Conservation (phyloP, 2,797 vertebrate genomes). For the Coccyzus lansbergi region DNA sequence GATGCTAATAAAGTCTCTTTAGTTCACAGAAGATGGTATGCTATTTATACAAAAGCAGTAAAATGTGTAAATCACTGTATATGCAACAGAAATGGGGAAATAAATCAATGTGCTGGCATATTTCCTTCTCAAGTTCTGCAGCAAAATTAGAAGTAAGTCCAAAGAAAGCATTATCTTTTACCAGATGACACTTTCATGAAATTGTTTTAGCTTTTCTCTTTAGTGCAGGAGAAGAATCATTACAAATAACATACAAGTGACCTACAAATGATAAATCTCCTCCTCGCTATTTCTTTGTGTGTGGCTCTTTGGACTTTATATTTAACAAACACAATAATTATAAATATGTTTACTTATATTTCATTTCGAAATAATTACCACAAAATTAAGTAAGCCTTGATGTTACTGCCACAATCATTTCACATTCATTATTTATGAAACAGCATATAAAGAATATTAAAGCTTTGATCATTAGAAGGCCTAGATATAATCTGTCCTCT, state of each 20-base stretch:
- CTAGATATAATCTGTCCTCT: slow-evolving; percentile 41
- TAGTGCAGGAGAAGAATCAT: slow-evolving; percentile 48
- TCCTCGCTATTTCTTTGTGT: slow-evolving; percentile 55
- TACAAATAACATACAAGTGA: slow-evolving; percentile 56
- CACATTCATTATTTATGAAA: slow-evolving; percentile 72
- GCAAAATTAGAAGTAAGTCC: slow-evolving; percentile 4
- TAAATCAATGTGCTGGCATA: neutral
- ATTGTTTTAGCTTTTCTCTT: slow-evolving; percentile 48
- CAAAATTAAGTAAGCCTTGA: slow-evolving; percentile 52
- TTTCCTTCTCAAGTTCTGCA: slow-evolving; percentile 31
- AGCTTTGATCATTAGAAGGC: slow-evolving; percentile 61
- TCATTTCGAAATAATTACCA: slow-evolving; percentile 73
- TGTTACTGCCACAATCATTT: slow-evolving; percentile 55
- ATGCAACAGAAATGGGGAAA: slow-evolving; percentile 1
- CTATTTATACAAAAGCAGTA: slow-evolving; percentile 1
- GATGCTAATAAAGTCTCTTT: neutral
- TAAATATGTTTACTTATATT: slow-evolving; percentile 61
- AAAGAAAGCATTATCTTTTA: slow-evolving; percentile 30
- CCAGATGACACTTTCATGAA: slow-evolving; percentile 7
- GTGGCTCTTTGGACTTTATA: slow-evolving; percentile 30
- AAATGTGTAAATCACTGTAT: neutral
- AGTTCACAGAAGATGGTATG: neutral
- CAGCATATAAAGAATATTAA: slow-evolving; percentile 42
- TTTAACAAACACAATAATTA: slow-evolving; percentile 64
- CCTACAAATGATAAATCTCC: slow-evolving; percentile 58